Percentiles rank a stretch among this genome's conserved stretches.
Conservation (phyloP, 2,888 invertebrate genomes). For the Noctua janthina region DNA sequence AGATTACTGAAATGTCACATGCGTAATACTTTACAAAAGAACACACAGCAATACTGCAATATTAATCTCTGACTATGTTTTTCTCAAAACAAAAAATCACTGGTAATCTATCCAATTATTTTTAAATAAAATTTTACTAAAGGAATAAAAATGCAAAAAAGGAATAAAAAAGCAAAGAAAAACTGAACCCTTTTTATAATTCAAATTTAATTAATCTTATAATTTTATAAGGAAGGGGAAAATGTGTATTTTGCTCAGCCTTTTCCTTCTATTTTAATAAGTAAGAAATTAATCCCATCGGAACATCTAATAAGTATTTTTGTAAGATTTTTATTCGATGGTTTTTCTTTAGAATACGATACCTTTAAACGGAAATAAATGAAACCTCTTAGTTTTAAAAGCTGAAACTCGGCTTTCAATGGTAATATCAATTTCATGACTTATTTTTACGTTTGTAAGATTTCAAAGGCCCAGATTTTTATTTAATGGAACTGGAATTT, state of each 20-base stretch:
- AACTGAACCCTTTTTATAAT: constrained; percentile 47
- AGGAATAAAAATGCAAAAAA: constrained; percentile 17
- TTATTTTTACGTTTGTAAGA: constrained; percentile 44
- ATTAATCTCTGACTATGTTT: neutral
- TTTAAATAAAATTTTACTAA: neutral
- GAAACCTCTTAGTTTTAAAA: constrained; percentile 58
- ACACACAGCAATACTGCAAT: neutral
- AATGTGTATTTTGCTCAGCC: constrained; percentile 43
- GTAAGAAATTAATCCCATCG: constrained; percentile 63
- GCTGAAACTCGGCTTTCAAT: constrained; percentile 45
- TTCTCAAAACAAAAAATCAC: neutral
- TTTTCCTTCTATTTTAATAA: constrained; percentile 59
- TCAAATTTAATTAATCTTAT: constrained; percentile 62
- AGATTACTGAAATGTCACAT: neutral
- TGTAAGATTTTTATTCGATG: constrained; percentile 55
- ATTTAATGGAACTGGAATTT: constrained; percentile 28
- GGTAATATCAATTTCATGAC: constrained; percentile 49
- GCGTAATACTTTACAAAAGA: neutral
- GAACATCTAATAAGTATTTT: constrained; percentile 55
- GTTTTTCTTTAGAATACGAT: constrained; percentile 44
- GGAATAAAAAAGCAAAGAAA: constrained; percentile 24
- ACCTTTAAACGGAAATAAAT: constrained; percentile 49
- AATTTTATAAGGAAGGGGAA: constrained; percentile 43
- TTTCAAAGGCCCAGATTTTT: constrained; percentile 33
- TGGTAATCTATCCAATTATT: neutral